Percentiles rank a stretch among this genome's conserved stretches.
These are phyloP conservation scores for Antechinus flavipes DNA, from an alignment of 2,113 vertebrate genomes.

Conservation along the genomic window DNA sequence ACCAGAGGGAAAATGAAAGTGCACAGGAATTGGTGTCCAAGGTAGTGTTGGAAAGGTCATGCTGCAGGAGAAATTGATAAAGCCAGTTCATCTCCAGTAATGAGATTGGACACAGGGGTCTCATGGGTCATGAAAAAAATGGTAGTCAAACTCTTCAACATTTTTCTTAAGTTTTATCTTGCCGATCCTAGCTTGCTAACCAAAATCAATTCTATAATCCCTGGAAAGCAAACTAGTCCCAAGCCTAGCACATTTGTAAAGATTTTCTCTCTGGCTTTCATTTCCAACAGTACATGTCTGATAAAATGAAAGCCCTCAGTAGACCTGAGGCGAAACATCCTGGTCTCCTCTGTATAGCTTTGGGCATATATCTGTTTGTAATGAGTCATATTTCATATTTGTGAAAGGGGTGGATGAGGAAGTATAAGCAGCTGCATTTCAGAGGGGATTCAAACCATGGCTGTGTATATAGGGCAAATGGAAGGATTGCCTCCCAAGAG, in stretches of 20 bases:
- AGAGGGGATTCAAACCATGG: conserved; percentile 52
- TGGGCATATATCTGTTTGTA: conserved; percentile 48
- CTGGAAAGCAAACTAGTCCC: conserved; percentile 32
- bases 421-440: conserved; percentile 52
- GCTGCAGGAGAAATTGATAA: conserved; percentile 36
- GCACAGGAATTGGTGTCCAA: conserved; percentile 10
- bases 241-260: conserved; percentile 44
- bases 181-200: conserved; percentile 3
- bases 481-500: background rate
- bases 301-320: fast-evolving
- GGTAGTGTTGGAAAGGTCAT: conserved; percentile 47
- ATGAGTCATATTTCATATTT: conserved; percentile 59
- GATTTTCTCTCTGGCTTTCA: conserved; percentile 37
- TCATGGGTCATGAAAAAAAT: conserved; percentile 21
- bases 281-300: conserved; percentile 24
- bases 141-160: background rate
- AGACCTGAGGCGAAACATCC: conserved; percentile 35
- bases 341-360: background rate
- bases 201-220: conserved; percentile 61
- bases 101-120: conserved; percentile 14
- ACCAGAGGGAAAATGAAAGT: conserved; percentile 31
- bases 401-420: background rate
- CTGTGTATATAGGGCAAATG: background rate
- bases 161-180: conserved; percentile 49
- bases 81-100: conserved; percentile 20